These are phyloP conservation scores for Cherax destructor DNA, from an alignment of 1,140 invertebrate species.

Conservation along the genomic window DNA sequence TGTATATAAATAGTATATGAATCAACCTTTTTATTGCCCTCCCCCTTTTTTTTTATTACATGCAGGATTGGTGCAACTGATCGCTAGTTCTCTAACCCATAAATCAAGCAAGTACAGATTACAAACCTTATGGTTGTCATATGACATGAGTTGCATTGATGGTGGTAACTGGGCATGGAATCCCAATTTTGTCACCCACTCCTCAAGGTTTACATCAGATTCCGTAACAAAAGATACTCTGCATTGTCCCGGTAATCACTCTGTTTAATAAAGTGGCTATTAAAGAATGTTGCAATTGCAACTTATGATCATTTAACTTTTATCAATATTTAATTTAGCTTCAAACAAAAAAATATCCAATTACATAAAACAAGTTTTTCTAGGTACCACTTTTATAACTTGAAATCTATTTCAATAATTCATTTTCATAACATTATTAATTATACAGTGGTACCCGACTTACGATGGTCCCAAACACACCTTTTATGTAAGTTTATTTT, in stretches of 20 bases:
- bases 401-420: too few relatives aligned
- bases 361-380: too few relatives aligned
- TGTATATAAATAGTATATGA: too few relatives aligned
- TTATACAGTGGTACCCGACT: too few relatives aligned
- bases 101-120: neutral
- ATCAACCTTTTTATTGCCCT: too few relatives aligned
- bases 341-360: too few relatives aligned
- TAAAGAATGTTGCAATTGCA: neutral
- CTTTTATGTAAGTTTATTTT: too few relatives aligned
- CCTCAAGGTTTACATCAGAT: constrained; percentile 85
- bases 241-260: constrained; percentile 92
- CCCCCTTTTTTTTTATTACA: neutral
- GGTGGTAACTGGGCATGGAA: constrained; percentile 95
- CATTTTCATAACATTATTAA: too few relatives aligned
- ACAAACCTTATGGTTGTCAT: constrained; percentile 79
- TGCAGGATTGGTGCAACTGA: neutral
- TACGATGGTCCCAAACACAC: too few relatives aligned
- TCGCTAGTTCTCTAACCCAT: neutral
- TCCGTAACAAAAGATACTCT: constrained; percentile 91
- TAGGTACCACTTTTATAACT: too few relatives aligned
- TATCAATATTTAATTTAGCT: too few relatives aligned
- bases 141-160: constrained; percentile 89
- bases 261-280: constrained; percentile 74
- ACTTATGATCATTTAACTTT: too few relatives aligned
- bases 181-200: constrained; percentile 95